phyloP scores from a whole-genome alignment of 2,797 vertebrate species.

The Balearica regulorum region DNA sequence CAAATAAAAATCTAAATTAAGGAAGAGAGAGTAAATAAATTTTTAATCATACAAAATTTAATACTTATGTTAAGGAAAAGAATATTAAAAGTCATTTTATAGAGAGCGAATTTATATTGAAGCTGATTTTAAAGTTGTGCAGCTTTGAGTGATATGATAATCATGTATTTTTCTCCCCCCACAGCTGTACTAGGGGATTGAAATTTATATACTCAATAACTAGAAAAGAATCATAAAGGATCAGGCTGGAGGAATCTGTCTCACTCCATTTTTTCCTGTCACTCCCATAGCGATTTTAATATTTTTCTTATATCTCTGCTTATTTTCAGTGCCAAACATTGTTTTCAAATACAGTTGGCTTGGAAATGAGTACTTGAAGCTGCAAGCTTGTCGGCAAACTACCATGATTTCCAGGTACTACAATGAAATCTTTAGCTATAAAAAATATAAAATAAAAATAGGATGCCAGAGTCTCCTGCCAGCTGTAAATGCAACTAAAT shows the following conservation, averaged over 20 bases:
- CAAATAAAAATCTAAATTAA: constrained; percentile 75
- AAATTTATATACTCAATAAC: constrained; percentile 83
- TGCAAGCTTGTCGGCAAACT: constrained; percentile 38
- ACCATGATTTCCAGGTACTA: constrained; percentile 55
- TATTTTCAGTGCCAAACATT: constrained; percentile 79
- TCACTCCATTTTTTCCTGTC: constrained; percentile 82
- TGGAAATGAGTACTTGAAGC: constrained; percentile 68
- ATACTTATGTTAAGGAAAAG: constrained; percentile 76
- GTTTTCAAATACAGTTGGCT: constrained; percentile 78
- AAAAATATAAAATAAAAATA: constrained; percentile 47
- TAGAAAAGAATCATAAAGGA: constrained; percentile 81
- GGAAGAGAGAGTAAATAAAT: constrained; percentile 70
- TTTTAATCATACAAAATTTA: constrained; percentile 78
- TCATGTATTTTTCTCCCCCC: constrained; percentile 65
- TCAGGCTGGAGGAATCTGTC: constrained; percentile 78
- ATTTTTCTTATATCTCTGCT: constrained; percentile 77
- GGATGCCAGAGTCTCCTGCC: constrained; percentile 16
- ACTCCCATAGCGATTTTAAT: constrained; percentile 84
- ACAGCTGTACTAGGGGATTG: constrained; percentile 71
- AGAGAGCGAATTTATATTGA: constrained; percentile 75
- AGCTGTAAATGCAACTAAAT: constrained; percentile 55
- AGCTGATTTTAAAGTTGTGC: constrained; percentile 73
- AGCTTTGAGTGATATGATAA: constrained; percentile 77
- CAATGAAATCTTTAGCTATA: constrained; percentile 50
- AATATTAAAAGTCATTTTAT: constrained; percentile 82